Percentiles rank a stretch among this genome's conserved stretches.
Conservation (phyloP, 2,113 vertebrate genomes). For the Myocastor coypus region DNA sequence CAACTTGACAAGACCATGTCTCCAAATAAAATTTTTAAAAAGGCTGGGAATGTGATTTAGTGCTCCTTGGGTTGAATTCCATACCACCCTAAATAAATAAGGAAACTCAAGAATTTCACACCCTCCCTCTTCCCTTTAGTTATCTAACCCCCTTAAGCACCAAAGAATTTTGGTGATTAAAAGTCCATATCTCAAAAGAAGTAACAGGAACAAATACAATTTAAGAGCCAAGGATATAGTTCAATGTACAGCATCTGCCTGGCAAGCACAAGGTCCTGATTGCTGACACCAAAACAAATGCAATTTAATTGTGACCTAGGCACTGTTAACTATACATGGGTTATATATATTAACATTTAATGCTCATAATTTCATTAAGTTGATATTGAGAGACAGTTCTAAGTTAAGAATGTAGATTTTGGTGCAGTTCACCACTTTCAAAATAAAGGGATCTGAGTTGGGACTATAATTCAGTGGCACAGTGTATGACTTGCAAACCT, state of each 20-base stretch:
- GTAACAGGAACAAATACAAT: too few species aligned
- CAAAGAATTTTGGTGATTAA: neutral
- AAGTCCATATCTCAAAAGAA: neutral
- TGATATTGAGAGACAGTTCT: constrained; percentile 15
- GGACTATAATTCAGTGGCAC: too few species aligned
- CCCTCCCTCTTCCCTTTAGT: constrained; percentile 1
- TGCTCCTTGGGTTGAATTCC: neutral
- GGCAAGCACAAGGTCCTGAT: too few species aligned
- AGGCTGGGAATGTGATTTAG: neutral
- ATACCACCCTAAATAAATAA: neutral
- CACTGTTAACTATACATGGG: neutral
- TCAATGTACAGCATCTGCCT: too few species aligned
- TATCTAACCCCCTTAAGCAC: neutral
- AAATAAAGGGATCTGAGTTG: neutral
- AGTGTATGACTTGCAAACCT: too few species aligned
- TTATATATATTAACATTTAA: neutral
- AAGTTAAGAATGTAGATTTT: constrained; percentile 23
- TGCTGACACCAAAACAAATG: too few species aligned
- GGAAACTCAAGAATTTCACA: neutral
- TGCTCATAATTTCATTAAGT: neutral
- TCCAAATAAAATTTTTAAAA: neutral
- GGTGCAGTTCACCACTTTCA: neutral
- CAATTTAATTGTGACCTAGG: neutral
- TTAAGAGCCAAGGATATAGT: too few species aligned
- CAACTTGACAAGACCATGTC: neutral